phyloP scores from a whole-genome alignment of 2,888 invertebrate species.

The Spisula solida region DNA sequence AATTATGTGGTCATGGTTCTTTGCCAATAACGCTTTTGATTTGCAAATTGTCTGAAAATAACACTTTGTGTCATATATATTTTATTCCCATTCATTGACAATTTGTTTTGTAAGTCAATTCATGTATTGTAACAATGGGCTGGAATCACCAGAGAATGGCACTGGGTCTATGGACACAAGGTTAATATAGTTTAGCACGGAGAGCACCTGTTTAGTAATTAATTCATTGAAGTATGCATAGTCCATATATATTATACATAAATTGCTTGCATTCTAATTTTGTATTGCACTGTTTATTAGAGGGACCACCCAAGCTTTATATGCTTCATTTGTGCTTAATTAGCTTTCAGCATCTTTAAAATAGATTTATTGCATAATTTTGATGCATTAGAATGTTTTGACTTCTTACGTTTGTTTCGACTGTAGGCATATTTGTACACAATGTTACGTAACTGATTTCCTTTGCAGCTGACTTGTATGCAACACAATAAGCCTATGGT shows the following conservation, averaged over 20 bases:
- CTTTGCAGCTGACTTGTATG: not conserved
- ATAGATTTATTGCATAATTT: not conserved
- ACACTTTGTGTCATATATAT: too few species aligned
- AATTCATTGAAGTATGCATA: not conserved
- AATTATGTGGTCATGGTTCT: too few species aligned
- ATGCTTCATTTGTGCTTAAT: not conserved
- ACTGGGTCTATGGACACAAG: not conserved
- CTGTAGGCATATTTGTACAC: not conserved
- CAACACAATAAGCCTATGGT: not conserved
- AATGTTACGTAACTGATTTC: not conserved
- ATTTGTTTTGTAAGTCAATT: too few species aligned
- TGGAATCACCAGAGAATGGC: too few species aligned
- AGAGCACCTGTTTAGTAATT: not conserved
- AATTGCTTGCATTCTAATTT: slow-evolving; percentile 6
- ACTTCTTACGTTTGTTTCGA: slow-evolving; percentile 13
- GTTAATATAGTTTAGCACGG: not conserved
- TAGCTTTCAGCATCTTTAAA: not conserved
- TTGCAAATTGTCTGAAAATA: too few species aligned
- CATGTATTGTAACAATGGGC: too few species aligned
- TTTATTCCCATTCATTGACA: too few species aligned
- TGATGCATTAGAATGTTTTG: not conserved
- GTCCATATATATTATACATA: too few species aligned
- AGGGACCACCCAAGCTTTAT: not conserved
- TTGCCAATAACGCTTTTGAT: too few species aligned
- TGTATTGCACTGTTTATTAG: not conserved